These are phyloP conservation scores for Physocephala rufipes DNA, from an alignment of 2,888 invertebrate species.

Conservation along the genomic window DNA sequence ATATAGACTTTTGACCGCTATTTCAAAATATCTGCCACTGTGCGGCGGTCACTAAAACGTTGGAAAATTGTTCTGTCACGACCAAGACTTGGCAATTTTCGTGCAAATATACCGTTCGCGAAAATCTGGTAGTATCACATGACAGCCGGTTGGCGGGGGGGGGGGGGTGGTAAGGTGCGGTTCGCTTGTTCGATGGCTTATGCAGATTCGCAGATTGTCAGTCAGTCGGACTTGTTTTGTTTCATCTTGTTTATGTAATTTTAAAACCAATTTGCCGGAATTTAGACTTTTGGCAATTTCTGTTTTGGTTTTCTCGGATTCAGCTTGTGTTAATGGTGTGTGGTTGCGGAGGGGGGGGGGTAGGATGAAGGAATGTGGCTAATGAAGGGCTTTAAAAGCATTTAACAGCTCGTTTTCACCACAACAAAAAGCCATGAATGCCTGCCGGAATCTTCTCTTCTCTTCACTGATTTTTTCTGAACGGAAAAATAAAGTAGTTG, in stretches of 20 bases:
- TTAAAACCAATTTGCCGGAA: no score
- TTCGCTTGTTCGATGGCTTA: no score
- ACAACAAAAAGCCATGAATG: neutral
- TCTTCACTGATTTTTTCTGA: neutral
- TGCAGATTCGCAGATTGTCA: no score
- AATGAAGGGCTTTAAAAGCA: constrained; percentile 19
- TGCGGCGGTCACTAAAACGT: constrained; percentile 42
- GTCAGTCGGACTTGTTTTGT: neutral
- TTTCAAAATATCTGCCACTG: no score
- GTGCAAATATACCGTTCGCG: constrained; percentile 50
- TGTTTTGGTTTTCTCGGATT: neutral
- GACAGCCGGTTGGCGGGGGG: no score
- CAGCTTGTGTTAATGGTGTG: neutral
- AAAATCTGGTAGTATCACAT: constrained; percentile 23
- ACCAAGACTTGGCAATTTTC: constrained; percentile 59
- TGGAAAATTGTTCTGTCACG: constrained; percentile 62
- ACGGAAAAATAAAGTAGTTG: no score
- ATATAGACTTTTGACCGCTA: no score
- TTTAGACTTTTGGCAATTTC: neutral
- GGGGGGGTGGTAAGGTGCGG: no score
- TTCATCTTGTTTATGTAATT: neutral
- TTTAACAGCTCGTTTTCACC: constrained; percentile 1
- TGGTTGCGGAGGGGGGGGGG: neutral
- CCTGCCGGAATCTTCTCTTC: neutral
- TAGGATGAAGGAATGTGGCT: neutral